Evolutionary conservation across 2,888 invertebrate species (phyloP).

Genomic region (Drosophila demipolita): DNA sequence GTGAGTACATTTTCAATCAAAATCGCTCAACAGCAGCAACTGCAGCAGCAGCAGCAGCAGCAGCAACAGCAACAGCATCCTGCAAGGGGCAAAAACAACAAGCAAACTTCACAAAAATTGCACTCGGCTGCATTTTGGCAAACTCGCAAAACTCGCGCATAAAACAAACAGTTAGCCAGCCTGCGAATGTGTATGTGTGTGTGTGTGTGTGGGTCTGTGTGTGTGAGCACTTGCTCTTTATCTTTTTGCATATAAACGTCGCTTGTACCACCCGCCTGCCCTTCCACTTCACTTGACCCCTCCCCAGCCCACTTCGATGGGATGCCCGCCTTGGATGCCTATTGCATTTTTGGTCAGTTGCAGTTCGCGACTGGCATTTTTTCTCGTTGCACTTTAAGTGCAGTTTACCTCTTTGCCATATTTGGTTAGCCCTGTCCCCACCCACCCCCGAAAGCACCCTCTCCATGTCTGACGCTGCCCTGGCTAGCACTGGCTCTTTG

Average conservation of each 20-base stretch:
- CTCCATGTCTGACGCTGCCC: constrained; percentile 17
- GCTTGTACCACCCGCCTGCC: constrained; percentile 29
- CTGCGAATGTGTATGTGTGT: constrained; percentile 8
- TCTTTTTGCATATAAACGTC: constrained; percentile 79
- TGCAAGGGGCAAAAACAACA: constrained; percentile 47
- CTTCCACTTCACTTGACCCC: constrained; percentile 6
- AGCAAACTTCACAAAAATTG: constrained; percentile 72
- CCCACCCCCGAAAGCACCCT: not conserved
- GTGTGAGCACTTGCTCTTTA: constrained; percentile 73
- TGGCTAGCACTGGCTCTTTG: constrained; percentile 53
- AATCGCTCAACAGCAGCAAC: constrained; percentile 70
- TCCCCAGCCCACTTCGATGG: constrained; percentile 14
- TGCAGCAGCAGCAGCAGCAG: constrained; percentile 19
- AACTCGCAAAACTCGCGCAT: constrained; percentile 69
- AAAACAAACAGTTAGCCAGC: constrained; percentile 68
- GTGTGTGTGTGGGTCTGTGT: constrained; percentile 36
- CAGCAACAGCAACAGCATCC: constrained; percentile 23
- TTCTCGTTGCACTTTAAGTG: constrained; percentile 82
- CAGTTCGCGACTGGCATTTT: constrained; percentile 69
- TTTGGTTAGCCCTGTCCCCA: constrained; percentile 25
- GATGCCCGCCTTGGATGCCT: constrained; percentile 49
- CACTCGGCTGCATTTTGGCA: constrained; percentile 75
- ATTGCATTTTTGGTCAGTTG: constrained; percentile 81
- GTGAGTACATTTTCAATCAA: constrained; percentile 77
- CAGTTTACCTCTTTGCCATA: constrained; percentile 77